These are phyloP conservation scores for Holothuria leucospilota DNA, from an alignment of 53 echinoderm and acorn worm genomes.

Conservation along the genomic window DNA sequence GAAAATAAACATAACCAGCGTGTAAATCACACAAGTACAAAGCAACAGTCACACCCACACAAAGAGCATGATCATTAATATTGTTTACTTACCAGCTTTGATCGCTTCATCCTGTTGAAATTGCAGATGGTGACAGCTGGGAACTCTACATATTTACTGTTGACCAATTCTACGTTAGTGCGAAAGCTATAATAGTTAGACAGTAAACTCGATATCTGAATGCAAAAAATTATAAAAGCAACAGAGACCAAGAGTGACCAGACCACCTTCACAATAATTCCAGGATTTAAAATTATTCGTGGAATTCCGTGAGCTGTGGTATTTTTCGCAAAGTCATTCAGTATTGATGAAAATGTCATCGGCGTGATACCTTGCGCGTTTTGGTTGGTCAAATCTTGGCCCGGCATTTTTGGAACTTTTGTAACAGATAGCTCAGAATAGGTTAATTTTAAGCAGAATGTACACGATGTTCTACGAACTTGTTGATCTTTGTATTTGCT, in stretches of 20 bases:
- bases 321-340: constrained; percentile 69
- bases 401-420: too few relatives aligned
- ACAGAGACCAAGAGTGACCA: constrained; percentile 63
- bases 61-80: background rate
- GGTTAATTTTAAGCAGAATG: too few relatives aligned
- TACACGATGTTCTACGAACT: too few relatives aligned
- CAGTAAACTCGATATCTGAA: constrained; percentile 55
- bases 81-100: constrained; percentile 19
- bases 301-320: constrained; percentile 87
- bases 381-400: too few relatives aligned
- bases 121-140: constrained; percentile 87
- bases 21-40: too few relatives aligned
- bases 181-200: constrained; percentile 64
- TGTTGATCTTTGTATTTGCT: too few relatives aligned
- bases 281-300: constrained; percentile 53
- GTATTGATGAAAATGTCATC: constrained; percentile 23
- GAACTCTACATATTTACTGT: constrained; percentile 59
- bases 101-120: constrained; percentile 73
- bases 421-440: too few relatives aligned
- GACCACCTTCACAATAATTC: constrained; percentile 55
- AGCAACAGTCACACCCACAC: too few relatives aligned
- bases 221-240: constrained; percentile 45
- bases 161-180: constrained; percentile 75
- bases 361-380: too few relatives aligned
- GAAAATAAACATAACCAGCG: too few relatives aligned